Evolutionary conservation across 2,113 vertebrate genomes (phyloP).

Genomic region (Mustelus asterias): DNA sequence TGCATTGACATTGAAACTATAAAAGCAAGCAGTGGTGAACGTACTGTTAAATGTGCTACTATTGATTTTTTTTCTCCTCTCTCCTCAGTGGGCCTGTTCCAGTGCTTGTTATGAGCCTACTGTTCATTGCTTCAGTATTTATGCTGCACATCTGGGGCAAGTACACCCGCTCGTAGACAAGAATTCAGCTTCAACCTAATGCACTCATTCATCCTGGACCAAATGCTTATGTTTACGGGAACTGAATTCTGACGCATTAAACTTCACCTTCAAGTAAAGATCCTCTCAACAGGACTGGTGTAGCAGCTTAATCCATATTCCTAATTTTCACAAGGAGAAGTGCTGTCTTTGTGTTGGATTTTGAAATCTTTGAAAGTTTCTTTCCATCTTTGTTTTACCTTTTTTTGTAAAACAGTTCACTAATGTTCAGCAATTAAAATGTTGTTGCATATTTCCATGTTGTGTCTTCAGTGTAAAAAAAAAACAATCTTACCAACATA

Average conservation of each 20-base stretch:
- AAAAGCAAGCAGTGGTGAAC: slow-evolving; percentile 12
- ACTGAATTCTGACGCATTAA: slow-evolving; percentile 16
- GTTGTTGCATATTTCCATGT: neutral
- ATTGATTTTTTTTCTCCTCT: slow-evolving; percentile 35
- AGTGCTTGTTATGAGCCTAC: slow-evolving; percentile 97
- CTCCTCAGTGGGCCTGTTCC: slow-evolving; percentile 86
- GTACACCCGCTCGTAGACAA: slow-evolving; percentile 89
- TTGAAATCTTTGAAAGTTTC: slow-evolving; percentile 20
- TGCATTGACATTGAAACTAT: neutral
- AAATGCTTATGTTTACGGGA: slow-evolving; percentile 59
- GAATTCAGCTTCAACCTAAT: slow-evolving; percentile 55
- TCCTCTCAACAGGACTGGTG: neutral
- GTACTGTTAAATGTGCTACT: slow-evolving; percentile 19
- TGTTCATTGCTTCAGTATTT: slow-evolving; percentile 98
- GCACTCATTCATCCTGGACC: slow-evolving; percentile 74
- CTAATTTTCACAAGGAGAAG: neutral
- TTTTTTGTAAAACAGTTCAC: slow-evolving; percentile 31
- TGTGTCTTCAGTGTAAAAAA: neutral
- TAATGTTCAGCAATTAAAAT: slow-evolving; percentile 11
- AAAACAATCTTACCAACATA: neutral
- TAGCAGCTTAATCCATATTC: neutral
- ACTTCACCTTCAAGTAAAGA: neutral
- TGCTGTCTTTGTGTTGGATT: neutral
- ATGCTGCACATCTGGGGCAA: slow-evolving; percentile 99
- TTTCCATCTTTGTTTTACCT: slow-evolving; percentile 20